Evolutionary conservation across 1,140 invertebrate species (phyloP).

Genomic region (Drosophila saltans): DNA sequence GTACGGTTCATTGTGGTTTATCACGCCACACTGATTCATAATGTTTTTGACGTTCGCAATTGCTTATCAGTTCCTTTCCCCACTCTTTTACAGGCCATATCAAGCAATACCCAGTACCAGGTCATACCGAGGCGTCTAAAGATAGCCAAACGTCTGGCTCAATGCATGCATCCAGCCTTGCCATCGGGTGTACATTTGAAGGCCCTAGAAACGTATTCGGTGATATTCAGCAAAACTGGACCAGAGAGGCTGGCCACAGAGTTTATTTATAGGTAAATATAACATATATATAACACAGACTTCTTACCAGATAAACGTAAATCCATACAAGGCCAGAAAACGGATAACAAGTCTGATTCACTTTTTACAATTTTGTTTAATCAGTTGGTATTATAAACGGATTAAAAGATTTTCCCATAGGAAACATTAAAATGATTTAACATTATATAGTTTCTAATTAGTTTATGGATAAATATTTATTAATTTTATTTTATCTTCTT

Average conservation of each 20-base stretch:
- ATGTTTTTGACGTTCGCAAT: background rate
- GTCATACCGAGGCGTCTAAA: slow-evolving; percentile 96
- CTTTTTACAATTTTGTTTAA: no score
- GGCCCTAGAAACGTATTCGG: slow-evolving; percentile 96
- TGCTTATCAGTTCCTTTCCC: slow-evolving; percentile 13
- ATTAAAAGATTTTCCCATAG: no score
- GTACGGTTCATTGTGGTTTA: background rate
- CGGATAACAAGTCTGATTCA: no score
- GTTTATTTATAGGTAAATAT: slow-evolving; percentile 90
- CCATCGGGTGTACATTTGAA: slow-evolving; percentile 97
- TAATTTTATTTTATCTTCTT: slow-evolving; percentile 25
- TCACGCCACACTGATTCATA: slow-evolving; percentile 29
- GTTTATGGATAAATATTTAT: no score
- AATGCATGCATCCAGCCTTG: slow-evolving; percentile 97
- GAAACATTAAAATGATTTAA: no score
- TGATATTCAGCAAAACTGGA: slow-evolving; percentile 96
- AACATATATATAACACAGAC: background rate
- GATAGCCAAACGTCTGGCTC: slow-evolving; percentile 95
- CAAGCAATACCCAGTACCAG: slow-evolving; percentile 91
- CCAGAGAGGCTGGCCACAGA: slow-evolving; percentile 92
- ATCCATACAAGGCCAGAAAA: no score
- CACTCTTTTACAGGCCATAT: slow-evolving; percentile 86
- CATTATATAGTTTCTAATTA: no score
- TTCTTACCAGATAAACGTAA: no score
- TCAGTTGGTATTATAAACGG: no score